These are phyloP conservation scores for Neuroscelio doddi DNA, from an alignment of 2,888 invertebrate genomes.

Conservation along the genomic window DNA sequence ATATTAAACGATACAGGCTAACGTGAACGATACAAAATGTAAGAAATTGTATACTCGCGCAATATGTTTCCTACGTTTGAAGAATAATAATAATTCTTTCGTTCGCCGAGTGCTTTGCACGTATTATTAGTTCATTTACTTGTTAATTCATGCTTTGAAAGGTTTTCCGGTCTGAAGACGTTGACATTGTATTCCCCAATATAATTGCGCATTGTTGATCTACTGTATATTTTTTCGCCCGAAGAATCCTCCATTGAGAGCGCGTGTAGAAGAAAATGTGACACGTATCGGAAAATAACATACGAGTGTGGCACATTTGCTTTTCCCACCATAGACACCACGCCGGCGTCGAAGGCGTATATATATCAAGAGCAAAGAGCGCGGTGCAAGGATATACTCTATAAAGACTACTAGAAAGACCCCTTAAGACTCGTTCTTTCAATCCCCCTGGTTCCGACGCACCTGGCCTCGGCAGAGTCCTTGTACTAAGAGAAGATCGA, in stretches of 20 bases:
- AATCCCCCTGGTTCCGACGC: constrained; percentile 60
- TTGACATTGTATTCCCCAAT: background rate
- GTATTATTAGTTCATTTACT: background rate
- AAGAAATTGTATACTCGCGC: no score
- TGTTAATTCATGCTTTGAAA: background rate
- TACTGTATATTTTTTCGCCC: background rate
- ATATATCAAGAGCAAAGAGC: constrained; percentile 24
- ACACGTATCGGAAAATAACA: constrained; percentile 12
- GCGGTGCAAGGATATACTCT: constrained; percentile 35
- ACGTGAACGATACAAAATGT: no score
- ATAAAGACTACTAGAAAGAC: constrained; percentile 45
- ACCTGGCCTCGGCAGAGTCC: constrained; percentile 62
- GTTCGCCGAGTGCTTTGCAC: background rate
- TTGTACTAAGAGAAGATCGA: constrained; percentile 49
- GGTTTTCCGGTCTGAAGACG: background rate
- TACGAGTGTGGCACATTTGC: constrained; percentile 27
- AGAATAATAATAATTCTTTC: no score
- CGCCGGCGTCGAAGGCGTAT: constrained; percentile 4
- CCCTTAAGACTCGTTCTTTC: constrained; percentile 57
- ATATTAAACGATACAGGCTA: no score
- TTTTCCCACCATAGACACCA: constrained; percentile 36
- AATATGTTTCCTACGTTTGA: background rate
- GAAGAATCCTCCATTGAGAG: constrained; percentile 1
- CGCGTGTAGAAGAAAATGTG: background rate
- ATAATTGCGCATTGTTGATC: constrained; percentile 9